These are phyloP conservation scores for Eudorcas thomsonii DNA, from an alignment of 2,113 vertebrate genomes.

Conservation along the genomic window DNA sequence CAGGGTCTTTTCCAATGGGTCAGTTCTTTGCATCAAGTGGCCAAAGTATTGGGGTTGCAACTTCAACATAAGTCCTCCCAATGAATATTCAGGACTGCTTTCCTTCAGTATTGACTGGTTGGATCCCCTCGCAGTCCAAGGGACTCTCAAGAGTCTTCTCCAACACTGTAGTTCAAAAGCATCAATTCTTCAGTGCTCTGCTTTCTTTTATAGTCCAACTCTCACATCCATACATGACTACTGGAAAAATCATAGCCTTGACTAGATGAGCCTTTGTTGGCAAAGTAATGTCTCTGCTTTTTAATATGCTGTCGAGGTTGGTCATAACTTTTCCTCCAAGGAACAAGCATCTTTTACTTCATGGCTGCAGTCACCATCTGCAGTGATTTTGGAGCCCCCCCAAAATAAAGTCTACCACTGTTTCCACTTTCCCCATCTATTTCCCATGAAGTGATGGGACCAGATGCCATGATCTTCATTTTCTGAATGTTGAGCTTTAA, in stretches of 20 bases:
- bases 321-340: neutral
- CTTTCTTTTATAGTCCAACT: neutral
- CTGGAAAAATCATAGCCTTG: neutral
- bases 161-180: neutral
- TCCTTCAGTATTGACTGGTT: neutral
- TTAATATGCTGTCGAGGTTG: neutral
- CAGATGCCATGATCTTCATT: neutral
- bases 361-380: neutral
- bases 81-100: neutral
- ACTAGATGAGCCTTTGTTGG: neutral
- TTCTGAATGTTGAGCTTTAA: neutral
- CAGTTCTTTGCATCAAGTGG: accelerated
- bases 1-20: neutral
- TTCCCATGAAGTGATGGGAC: neutral
- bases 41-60: neutral
- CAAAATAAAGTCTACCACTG: neutral
- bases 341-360: neutral
- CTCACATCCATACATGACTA: neutral
- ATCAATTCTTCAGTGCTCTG: neutral
- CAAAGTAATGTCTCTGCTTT: neutral
- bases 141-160: neutral
- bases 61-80: neutral
- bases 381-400: neutral
- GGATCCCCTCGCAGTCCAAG: neutral
- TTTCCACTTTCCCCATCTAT: neutral